Evolutionary conservation across 2,113 vertebrate genomes (phyloP), one percentile per base, ranked within the genome.

Genomic region (Oxyruncus cristatus): DNA sequence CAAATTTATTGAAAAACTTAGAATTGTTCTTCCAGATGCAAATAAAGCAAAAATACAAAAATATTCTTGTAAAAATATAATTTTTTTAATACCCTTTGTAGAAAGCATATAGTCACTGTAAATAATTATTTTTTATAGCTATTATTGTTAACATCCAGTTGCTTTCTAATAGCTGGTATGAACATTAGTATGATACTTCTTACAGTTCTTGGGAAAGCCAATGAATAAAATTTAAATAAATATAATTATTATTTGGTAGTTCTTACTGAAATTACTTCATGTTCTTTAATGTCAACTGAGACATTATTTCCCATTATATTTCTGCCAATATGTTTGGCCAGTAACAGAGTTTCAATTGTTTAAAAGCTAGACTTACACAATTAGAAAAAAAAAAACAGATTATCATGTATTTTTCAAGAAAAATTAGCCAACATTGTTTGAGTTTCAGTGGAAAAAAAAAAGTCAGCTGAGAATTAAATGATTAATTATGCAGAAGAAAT

Each of bases 401-500:
- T 47, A 46, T 62, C 12, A 27, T 35, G 14, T 17, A 59, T 6
- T 6, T 35, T 87, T 86, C 47, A 41, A 53, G 33, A 37, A 91
- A 77, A 95, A 84, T 47, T 74, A 89, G 10, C 8, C 32, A 71
- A 2, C 21, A 63, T 16, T 41, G 13, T 1, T 1, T 47, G 28
- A 68, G 56, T 85, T 87, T 74, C 55, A 74, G 22, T 8, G 16
- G 16, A 32, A 61, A 76, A 79, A 59, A 71, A 21, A 6, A 1
- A 7, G 37, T 14, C 35, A 80, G 32, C 13, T 50, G 35, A 92
- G 41, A 85, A 79, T 9, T 46, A 61, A 92, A 47, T 41, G 9
- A 95, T 93, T 87, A 85, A 87, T 91, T 95, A 89, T 93, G 50
- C 32, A 86, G 76, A 91, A 88, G 59, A 80, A 96, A 89, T 75